These are phyloP conservation scores for Hemitrygon akajei DNA, from an alignment of 2,797 vertebrate species.

Conservation along the genomic window DNA sequence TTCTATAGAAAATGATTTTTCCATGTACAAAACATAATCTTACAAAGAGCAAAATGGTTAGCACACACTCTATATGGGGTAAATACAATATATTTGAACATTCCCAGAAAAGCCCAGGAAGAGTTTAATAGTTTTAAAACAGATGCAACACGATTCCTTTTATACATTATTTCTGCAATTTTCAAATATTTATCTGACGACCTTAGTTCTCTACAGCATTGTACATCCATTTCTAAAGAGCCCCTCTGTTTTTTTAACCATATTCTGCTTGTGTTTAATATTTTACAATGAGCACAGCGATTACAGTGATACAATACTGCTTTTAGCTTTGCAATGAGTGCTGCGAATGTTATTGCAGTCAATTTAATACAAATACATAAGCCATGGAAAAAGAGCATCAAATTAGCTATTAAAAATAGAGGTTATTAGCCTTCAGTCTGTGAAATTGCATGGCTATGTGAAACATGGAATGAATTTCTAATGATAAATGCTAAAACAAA, in stretches of 20 bases:
- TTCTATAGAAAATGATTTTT: background rate
- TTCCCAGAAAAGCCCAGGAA: background rate
- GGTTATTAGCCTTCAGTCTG: conserved; percentile 24
- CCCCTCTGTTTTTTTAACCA: background rate
- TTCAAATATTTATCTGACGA: background rate
- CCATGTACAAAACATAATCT: background rate
- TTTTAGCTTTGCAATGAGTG: background rate
- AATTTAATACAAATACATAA: conserved; percentile 23
- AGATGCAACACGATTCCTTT: background rate
- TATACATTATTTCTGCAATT: background rate
- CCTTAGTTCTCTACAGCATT: background rate
- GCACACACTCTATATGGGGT: background rate
- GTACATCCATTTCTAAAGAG: background rate
- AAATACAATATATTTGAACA: background rate
- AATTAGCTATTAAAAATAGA: conserved; percentile 27
- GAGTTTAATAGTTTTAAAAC: conserved; percentile 16
- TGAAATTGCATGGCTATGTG: background rate
- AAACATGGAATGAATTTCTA: conserved; percentile 21
- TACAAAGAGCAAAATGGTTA: background rate
- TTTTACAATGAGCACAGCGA: conserved; percentile 19
- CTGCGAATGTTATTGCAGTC: conserved; percentile 7
- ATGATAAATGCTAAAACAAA: conserved; percentile 22
- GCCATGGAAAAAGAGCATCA: background rate
- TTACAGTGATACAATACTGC: background rate
- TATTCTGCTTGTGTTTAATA: background rate